Evolutionary conservation across 2,797 vertebrate genomes (phyloP).

Genomic region (Eulemur mongoz): DNA sequence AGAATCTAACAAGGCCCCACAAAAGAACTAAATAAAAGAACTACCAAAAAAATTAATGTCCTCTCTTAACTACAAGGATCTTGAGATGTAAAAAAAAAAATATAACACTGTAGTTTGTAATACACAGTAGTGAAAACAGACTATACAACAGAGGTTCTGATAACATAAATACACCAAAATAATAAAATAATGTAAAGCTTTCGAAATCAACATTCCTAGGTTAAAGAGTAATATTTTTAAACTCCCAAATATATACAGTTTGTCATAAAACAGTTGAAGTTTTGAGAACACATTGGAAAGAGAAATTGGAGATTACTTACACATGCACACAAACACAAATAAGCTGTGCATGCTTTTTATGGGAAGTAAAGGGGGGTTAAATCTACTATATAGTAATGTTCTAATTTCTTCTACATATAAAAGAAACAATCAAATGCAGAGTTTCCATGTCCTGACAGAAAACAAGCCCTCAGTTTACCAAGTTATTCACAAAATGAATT

Average conservation of each 20-base stretch:
- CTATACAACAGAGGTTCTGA: background rate
- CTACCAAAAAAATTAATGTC: slow-evolving; percentile 25
- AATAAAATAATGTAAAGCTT: slow-evolving; percentile 24
- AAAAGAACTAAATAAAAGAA: slow-evolving; percentile 32
- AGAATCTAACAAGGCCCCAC: slow-evolving; percentile 40
- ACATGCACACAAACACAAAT: background rate
- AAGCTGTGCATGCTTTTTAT: background rate
- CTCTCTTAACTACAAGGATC: background rate
- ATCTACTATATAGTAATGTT: background rate
- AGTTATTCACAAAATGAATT: background rate
- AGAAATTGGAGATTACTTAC: background rate
- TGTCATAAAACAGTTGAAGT: background rate
- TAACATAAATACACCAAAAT: background rate
- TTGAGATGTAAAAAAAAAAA: background rate
- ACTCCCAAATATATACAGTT: background rate
- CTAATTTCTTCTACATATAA: background rate
- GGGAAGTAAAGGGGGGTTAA: background rate
- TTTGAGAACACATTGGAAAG: background rate
- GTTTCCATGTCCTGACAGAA: background rate
- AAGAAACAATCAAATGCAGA: background rate
- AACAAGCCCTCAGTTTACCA: background rate
- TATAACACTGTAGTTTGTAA: background rate
- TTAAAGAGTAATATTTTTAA: slow-evolving; percentile 30
- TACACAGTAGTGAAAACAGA: background rate
- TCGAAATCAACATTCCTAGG: background rate